Conservation (phyloP, 2,113 vertebrate genomes). For the Actenoides hombroni region DNA sequence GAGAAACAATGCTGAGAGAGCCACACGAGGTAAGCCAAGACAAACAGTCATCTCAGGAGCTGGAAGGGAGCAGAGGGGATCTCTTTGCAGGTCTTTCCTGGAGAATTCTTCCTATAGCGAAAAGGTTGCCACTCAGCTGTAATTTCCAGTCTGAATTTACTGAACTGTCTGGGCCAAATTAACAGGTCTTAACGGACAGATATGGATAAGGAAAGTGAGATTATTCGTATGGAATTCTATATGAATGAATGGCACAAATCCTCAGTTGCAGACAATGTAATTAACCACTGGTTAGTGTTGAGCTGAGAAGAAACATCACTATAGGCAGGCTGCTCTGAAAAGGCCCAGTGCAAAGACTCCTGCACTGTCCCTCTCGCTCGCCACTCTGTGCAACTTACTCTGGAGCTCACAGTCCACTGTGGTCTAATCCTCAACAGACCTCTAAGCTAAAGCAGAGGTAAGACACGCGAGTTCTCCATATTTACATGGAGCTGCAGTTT, state of each 20-base stretch:
- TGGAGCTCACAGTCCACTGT: not conserved
- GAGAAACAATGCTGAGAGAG: not conserved
- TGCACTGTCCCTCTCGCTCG: not conserved
- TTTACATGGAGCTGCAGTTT: not conserved
- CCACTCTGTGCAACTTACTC: not conserved
- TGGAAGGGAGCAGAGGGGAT: not conserved
- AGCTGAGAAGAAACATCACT: not conserved
- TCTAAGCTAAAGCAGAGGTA: not conserved
- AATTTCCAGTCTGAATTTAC: not conserved
- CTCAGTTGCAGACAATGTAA: not conserved
- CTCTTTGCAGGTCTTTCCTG: not conserved
- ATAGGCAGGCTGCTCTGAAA: not conserved
- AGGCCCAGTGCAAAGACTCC: not conserved
- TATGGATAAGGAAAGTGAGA: not conserved
- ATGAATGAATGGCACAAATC: not conserved
- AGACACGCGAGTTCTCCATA: not conserved
- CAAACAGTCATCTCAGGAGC: not conserved
- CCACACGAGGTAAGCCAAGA: slow-evolving; percentile 24
- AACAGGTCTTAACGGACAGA: not conserved
- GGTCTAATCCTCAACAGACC: not conserved
- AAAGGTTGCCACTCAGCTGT: not conserved
- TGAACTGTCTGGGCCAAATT: not conserved
- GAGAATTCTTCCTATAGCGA: not conserved
- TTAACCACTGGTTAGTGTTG: not conserved
- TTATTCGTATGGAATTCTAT: not conserved